Conservation (phyloP, 2,888 invertebrate genomes). For the Parthenolecanium corni region DNA sequence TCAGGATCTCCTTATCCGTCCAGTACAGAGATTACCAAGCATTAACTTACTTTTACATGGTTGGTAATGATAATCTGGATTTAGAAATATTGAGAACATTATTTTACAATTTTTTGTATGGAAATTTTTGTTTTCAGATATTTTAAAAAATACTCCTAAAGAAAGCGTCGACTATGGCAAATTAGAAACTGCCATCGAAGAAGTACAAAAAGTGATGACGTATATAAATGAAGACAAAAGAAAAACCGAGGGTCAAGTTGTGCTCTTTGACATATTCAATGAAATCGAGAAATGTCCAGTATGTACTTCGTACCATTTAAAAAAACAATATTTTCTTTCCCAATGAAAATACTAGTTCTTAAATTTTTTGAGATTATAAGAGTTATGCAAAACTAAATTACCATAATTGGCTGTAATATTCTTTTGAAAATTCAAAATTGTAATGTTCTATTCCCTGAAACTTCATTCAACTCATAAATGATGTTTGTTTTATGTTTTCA, state of each 20-base stretch:
- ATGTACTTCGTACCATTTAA: no score
- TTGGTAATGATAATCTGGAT: constrained; percentile 40
- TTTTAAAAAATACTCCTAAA: constrained; percentile 80
- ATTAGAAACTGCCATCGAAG: constrained; percentile 71
- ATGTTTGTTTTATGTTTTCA: no score
- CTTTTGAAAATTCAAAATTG: no score
- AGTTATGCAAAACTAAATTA: no score
- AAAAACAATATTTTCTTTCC: no score
- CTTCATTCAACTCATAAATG: no score
- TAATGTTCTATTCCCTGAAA: no score
- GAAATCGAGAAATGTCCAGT: constrained; percentile 97
- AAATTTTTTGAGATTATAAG: background rate
- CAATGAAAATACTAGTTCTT: background rate
- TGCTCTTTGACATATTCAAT: constrained; percentile 93
- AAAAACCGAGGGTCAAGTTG: constrained; percentile 87
- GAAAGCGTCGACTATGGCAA: constrained; percentile 76
- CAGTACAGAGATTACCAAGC: constrained; percentile 93
- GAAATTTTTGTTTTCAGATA: constrained; percentile 49
- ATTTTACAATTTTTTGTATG: background rate
- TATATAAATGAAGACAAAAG: constrained; percentile 96
- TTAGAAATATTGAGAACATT: background rate
- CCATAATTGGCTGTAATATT: no score
- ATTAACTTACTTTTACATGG: constrained; percentile 87
- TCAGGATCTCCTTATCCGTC: constrained; percentile 90
- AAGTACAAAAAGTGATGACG: constrained; percentile 84